Percentiles rank a stretch among this genome's conserved stretches.
Evolutionary conservation across 1,140 invertebrate genomes (phyloP).

Genomic region (Meloidogyne hapla): DNA sequence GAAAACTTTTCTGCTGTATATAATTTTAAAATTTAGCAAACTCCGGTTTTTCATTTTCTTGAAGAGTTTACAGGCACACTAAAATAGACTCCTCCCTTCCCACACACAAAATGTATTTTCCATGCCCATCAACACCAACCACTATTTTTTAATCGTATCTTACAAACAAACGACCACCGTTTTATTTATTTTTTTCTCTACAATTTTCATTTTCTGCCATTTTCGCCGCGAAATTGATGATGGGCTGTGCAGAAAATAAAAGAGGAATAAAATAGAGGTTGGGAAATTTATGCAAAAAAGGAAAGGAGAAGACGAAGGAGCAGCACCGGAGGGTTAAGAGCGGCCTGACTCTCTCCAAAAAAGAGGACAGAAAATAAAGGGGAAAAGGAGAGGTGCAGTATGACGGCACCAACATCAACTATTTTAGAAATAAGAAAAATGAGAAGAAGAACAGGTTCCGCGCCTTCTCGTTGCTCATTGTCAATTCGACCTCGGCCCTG

Average conservation of each 20-base stretch:
- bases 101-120: no score
- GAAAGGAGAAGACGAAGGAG: not conserved
- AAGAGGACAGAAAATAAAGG: not conserved
- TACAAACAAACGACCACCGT: not conserved
- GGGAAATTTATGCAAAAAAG: not conserved
- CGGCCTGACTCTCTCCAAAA: not conserved
- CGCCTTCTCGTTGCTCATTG: not conserved
- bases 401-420: not conserved
- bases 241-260: not conserved
- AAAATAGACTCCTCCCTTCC: no score
- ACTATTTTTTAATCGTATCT: not conserved
- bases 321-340: no score
- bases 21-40: no score
- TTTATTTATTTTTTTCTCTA: not conserved
- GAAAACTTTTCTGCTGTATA: no score
- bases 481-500: not conserved
- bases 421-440: not conserved
- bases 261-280: not conserved
- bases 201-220: not conserved
- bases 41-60: no score
- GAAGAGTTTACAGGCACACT: no score
- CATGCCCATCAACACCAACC: not conserved
- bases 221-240: conserved; percentile 2
- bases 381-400: no score
- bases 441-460: not conserved